Evolutionary conservation across 2,797 vertebrate genomes (phyloP).

Genomic region (Enteromius viviparus): DNA sequence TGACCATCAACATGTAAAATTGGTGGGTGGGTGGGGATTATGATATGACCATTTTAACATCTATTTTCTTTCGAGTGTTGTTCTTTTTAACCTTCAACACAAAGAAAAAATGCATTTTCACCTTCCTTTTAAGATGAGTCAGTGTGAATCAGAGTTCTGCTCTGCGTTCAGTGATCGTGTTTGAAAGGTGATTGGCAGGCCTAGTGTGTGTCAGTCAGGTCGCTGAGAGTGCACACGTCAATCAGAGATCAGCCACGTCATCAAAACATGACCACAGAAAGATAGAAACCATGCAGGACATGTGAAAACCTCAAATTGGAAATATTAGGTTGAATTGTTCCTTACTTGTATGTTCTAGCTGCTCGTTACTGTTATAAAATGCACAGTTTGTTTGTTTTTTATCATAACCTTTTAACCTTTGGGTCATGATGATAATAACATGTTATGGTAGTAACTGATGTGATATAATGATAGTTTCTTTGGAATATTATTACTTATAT

Average conservation of each 20-base stretch:
- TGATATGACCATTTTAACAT: background rate
- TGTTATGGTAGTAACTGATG: background rate
- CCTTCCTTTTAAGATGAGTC: slow-evolving; percentile 19
- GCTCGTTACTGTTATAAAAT: background rate
- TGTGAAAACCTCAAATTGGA: background rate
- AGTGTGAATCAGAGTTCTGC: slow-evolving; percentile 22
- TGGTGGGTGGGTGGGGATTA: background rate
- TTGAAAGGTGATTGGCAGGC: slow-evolving; percentile 39
- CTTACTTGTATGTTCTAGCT: background rate
- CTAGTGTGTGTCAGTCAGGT: slow-evolving; percentile 43
- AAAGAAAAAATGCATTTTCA: background rate
- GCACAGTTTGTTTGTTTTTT: background rate
- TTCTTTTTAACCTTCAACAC: background rate
- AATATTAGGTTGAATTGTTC: background rate
- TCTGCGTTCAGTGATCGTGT: slow-evolving; percentile 16
- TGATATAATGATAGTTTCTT: background rate
- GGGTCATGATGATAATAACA: background rate
- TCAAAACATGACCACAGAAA: slow-evolving; percentile 8
- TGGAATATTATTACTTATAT: background rate
- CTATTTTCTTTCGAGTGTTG: background rate
- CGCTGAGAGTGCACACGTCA: slow-evolving; percentile 34
- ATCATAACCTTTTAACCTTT: too few species aligned
- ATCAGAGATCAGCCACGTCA: slow-evolving; percentile 27
- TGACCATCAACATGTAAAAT: background rate
- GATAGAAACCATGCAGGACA: background rate